A percentile compares a stretch with the other conserved stretches of the same genome.
Conservation (phyloP, 2,797 vertebrate species). For the Propithecus perrieri region DNA sequence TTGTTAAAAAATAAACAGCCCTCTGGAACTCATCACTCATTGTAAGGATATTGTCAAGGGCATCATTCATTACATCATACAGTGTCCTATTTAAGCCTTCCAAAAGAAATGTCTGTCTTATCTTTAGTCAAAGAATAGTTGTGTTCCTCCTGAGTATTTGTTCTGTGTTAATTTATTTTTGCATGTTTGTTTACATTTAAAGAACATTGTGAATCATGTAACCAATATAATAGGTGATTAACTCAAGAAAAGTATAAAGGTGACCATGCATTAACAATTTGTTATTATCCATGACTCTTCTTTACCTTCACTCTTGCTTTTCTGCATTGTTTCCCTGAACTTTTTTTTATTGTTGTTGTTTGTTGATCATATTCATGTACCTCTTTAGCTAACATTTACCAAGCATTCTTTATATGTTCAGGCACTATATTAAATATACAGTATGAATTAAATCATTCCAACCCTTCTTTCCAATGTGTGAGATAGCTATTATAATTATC, state of each 20-base stretch:
- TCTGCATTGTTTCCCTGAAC: background rate
- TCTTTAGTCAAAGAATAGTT: background rate
- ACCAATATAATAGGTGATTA: background rate
- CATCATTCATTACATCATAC: conserved; percentile 5
- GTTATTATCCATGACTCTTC: background rate
- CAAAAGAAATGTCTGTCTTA: background rate
- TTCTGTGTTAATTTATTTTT: background rate
- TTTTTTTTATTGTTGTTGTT: background rate
- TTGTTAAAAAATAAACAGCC: conserved; percentile 31
- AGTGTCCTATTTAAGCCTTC: conserved; percentile 21
- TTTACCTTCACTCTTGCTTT: background rate
- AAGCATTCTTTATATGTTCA: background rate
- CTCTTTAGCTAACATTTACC: background rate
- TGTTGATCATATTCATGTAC: background rate
- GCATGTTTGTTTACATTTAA: background rate
- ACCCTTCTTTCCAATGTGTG: background rate
- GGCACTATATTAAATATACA: background rate
- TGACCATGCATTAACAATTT: background rate
- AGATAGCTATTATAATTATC: background rate
- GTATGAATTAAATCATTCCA: background rate
- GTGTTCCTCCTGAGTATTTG: background rate
- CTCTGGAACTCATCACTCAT: conserved; percentile 42
- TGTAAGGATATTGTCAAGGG: conserved; percentile 1
- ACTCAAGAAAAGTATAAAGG: background rate
- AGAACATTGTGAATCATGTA: background rate